These are phyloP conservation scores for Probosciger aterrimus DNA, from an alignment of 2,113 vertebrate genomes.

Conservation along the genomic window DNA sequence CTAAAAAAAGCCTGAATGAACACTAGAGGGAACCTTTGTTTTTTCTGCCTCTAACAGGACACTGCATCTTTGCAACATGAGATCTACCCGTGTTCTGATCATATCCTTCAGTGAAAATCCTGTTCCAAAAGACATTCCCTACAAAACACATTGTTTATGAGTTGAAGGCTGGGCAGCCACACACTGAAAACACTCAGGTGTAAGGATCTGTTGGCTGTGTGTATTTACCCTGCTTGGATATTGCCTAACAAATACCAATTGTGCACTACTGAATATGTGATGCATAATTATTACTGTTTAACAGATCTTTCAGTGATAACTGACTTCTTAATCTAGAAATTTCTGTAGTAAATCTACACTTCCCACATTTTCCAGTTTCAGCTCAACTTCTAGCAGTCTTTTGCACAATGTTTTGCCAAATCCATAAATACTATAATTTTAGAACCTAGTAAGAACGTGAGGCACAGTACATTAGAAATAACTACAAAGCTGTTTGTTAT, in stretches of 20 bases:
- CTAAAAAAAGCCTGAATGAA: not conserved
- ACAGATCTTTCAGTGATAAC: not conserved
- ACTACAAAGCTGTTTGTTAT: not conserved
- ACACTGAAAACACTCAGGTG: not conserved
- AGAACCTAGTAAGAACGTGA: not conserved
- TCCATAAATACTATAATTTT: not conserved
- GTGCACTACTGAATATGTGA: not conserved
- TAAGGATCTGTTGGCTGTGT: not conserved
- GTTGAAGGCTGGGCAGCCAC: not conserved
- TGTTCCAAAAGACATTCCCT: not conserved
- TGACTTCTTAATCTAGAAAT: not conserved
- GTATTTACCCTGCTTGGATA: not conserved
- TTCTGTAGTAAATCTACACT: not conserved
- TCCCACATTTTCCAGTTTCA: not conserved
- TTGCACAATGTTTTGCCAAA: not conserved
- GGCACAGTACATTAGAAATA: not conserved
- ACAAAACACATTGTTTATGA: not conserved
- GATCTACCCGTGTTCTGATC: not conserved
- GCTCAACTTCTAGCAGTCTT: not conserved
- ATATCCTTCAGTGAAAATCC: not conserved
- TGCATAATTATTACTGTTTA: not conserved
- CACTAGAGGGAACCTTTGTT: slow-evolving; percentile 56
- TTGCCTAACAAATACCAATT: not conserved
- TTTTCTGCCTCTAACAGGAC: not conserved
- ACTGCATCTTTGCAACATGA: not conserved